Conservation (phyloP, 1,140 invertebrate genomes). For the Leptinotarsa texana region DNA sequence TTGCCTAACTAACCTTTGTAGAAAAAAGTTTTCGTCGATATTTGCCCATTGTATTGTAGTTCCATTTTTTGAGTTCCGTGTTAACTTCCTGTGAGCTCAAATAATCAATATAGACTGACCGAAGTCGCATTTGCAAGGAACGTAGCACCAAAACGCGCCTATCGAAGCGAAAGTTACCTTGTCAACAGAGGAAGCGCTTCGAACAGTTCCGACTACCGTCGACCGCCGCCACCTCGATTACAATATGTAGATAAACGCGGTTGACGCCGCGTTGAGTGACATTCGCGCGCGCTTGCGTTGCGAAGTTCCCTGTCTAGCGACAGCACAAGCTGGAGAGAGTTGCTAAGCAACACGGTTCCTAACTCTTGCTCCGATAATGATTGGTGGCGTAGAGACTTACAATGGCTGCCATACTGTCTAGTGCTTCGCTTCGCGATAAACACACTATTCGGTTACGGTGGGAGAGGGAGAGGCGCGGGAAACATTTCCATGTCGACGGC, state of each 20-base stretch:
- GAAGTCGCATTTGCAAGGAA: too few species aligned
- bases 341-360: conserved; percentile 46
- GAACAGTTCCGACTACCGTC: too few species aligned
- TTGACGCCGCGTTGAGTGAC: neutral
- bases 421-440: conserved; percentile 39
- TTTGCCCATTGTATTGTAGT: too few species aligned
- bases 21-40: too few species aligned
- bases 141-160: too few species aligned
- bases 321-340: conserved; percentile 25
- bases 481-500: neutral
- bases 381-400: conserved; percentile 45
- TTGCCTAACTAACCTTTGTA: too few species aligned
- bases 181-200: too few species aligned
- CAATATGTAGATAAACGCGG: conserved; percentile 15
- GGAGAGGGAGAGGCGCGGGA: neutral
- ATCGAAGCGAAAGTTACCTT: too few species aligned
- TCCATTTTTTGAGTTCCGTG: too few species aligned
- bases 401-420: conserved; percentile 42
- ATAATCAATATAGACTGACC: too few species aligned
- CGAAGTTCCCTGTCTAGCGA: conserved; percentile 18
- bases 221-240: too few species aligned
- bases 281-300: neutral
- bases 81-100: too few species aligned
- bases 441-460: conserved; percentile 36
- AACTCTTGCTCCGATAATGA: conserved; percentile 48